Evolutionary conservation across 2,797 vertebrate species (phyloP).

Genomic region (Premnoplex brunnescens): DNA sequence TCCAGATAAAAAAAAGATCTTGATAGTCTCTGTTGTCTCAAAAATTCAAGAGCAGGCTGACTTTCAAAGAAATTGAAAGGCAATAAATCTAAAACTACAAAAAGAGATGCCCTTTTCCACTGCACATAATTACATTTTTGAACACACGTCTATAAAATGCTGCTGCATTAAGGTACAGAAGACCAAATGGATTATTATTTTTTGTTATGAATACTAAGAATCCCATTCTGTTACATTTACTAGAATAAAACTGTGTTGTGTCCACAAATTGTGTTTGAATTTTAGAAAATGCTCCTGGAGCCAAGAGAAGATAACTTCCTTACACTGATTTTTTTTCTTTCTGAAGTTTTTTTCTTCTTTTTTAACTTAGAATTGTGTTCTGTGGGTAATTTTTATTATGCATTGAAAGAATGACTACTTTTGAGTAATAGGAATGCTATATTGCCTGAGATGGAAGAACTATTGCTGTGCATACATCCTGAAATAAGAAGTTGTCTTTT

Average conservation of each 20-base stretch:
- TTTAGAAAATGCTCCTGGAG: slow-evolving; percentile 37
- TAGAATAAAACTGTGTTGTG: neutral
- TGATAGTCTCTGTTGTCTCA: neutral
- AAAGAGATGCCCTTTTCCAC: neutral
- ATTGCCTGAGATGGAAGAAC: slow-evolving; percentile 36
- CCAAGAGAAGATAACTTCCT: slow-evolving; percentile 32
- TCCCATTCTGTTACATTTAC: neutral
- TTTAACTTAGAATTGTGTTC: slow-evolving; percentile 31
- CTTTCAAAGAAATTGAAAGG: neutral
- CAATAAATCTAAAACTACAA: neutral
- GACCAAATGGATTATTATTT: neutral
- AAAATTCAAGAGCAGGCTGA: neutral
- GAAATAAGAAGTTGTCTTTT: neutral
- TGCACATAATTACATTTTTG: neutral
- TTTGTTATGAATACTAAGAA: slow-evolving; percentile 38
- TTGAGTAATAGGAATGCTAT: slow-evolving; percentile 42
- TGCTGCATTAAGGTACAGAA: neutral
- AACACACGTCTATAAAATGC: neutral
- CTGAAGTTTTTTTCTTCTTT: neutral
- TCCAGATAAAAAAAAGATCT: neutral
- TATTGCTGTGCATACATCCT: neutral
- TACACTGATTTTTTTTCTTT: neutral
- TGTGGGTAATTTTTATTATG: slow-evolving; percentile 63
- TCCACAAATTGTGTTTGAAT: slow-evolving; percentile 18
- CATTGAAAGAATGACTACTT: slow-evolving; percentile 48